Conservation (phyloP, 2,113 vertebrate genomes). For the Rutilus rutilus region DNA sequence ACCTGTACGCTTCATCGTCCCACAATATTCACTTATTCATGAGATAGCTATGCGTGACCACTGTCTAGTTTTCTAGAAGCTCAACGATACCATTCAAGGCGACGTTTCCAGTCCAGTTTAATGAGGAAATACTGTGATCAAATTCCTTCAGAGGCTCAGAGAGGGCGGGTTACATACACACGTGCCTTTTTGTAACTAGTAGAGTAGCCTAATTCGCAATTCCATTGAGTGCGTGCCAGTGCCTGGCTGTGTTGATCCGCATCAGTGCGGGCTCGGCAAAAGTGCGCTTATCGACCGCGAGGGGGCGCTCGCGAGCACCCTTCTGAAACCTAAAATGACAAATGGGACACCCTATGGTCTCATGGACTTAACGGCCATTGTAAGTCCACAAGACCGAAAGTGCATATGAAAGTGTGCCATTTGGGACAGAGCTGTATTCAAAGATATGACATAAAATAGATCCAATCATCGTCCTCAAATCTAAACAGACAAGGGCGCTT, state of each 20-base stretch:
- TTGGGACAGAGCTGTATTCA: too few relatives aligned
- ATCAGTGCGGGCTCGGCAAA: too few relatives aligned
- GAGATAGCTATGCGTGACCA: neutral
- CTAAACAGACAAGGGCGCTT: too few relatives aligned
- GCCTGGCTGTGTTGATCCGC: neutral
- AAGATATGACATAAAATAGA: too few relatives aligned
- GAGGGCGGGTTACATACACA: neutral
- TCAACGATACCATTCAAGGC: neutral
- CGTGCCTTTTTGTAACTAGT: neutral
- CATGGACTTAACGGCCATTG: too few relatives aligned
- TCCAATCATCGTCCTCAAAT: too few relatives aligned
- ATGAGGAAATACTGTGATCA: neutral
- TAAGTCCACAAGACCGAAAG: too few relatives aligned
- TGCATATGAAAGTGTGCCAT: too few relatives aligned
- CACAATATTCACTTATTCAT: neutral
- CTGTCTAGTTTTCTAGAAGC: neutral
- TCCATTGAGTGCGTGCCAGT: neutral
- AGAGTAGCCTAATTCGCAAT: neutral
- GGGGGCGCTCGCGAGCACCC: too few relatives aligned
- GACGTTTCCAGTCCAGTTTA: neutral
- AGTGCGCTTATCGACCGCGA: too few relatives aligned
- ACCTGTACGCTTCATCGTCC: slow-evolving; percentile 6
- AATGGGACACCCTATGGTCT: too few relatives aligned
- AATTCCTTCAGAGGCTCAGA: neutral
- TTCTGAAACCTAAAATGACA: too few relatives aligned